phyloP scores from a whole-genome alignment of 2,113 vertebrate species.

The Dipodomys ordii region DNA sequence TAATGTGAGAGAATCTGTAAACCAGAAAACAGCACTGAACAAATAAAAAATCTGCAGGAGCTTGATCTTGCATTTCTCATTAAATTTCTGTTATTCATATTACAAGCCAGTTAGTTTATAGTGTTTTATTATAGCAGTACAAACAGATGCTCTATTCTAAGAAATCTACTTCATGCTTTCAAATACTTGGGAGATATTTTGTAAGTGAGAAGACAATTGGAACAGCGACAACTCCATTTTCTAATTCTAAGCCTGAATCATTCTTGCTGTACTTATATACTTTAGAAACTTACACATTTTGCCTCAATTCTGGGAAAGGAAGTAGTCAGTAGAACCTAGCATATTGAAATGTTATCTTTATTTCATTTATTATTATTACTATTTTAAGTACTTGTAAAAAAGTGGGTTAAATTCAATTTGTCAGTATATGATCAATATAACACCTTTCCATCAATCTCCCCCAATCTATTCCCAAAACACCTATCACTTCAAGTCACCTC shows the following conservation, averaged over 20 bases:
- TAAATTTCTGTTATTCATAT: not conserved
- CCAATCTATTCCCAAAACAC: no score
- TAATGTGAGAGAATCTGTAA: not conserved
- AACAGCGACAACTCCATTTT: not conserved
- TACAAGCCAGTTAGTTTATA: not conserved
- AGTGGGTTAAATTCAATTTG: no score
- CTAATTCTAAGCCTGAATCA: not conserved
- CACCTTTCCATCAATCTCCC: no score
- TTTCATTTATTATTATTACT: no score
- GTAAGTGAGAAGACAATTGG: not conserved
- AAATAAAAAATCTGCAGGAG: no score
- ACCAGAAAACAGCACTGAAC: not conserved
- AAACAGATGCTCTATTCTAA: no score
- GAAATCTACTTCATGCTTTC: not conserved
- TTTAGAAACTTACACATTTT: not conserved
- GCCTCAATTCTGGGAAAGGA: not conserved
- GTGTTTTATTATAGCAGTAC: not conserved
- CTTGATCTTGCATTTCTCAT: not conserved
- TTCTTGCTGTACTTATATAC: not conserved
- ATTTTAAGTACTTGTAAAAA: no score
- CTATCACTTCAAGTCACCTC: no score
- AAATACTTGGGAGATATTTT: not conserved
- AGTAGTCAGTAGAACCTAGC: not conserved
- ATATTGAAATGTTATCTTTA: no score
- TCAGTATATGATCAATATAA: no score